These are phyloP conservation scores for Pseudochirops corinnae DNA, from an alignment of 2,797 vertebrate genomes.

Conservation along the genomic window DNA sequence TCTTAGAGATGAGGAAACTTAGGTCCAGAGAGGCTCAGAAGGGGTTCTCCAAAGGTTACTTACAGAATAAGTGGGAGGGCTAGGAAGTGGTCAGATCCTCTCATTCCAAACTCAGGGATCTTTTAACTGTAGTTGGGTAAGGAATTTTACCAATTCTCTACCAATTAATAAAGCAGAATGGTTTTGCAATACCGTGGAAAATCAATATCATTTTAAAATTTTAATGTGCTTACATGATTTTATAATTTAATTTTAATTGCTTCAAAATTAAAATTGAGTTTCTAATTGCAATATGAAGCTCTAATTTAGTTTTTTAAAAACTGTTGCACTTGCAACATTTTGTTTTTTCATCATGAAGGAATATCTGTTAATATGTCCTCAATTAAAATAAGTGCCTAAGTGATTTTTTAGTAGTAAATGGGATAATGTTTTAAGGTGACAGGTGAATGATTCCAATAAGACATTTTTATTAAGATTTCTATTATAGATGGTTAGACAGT, in stretches of 20 bases:
- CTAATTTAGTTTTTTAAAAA: constrained; percentile 28
- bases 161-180: not conserved
- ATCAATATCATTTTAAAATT: not conserved
- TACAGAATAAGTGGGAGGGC: not conserved
- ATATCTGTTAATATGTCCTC: not conserved
- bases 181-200: not conserved
- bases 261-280: constrained; percentile 59
- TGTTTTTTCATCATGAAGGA: not conserved
- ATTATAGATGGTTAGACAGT: not conserved
- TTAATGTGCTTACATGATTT: constrained; percentile 34
- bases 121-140: not conserved
- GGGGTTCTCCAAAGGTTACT: not conserved
- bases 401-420: not conserved
- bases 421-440: not conserved
- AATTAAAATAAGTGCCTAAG: not conserved
- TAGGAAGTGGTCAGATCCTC: not conserved
- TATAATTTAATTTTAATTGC: constrained; percentile 27
- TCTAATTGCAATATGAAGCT: not conserved
- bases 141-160: not conserved
- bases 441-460: not conserved
- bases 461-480: not conserved
- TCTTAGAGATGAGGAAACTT: not conserved
- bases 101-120: not conserved
- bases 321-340: not conserved
- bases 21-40: not conserved